Evolutionary conservation across 1,140 invertebrate genomes (phyloP).

Genomic region (Harlomillsia oculata): DNA sequence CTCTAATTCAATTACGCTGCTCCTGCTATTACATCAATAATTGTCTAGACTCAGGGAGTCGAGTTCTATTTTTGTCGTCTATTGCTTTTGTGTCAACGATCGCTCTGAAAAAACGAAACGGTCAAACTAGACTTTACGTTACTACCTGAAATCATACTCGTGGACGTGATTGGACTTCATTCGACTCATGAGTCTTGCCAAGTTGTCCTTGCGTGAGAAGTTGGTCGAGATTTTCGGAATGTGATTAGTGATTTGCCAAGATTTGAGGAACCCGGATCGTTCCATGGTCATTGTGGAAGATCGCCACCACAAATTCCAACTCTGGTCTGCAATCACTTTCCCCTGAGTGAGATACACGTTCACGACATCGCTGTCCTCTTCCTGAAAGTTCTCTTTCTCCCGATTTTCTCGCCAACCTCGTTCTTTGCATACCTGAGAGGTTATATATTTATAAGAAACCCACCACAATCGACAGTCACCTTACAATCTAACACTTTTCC

Average conservation of each 20-base stretch:
- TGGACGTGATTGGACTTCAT: conserved; percentile 70
- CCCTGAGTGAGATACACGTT: too few relatives aligned
- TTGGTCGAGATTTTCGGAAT: conserved; percentile 64
- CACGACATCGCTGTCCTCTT: neutral
- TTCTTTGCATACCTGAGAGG: conserved; percentile 67
- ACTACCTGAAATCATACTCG: conserved; percentile 71
- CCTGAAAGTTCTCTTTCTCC: conserved; percentile 35
- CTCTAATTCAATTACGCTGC: too few relatives aligned
- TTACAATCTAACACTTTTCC: too few relatives aligned
- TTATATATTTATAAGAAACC: too few relatives aligned
- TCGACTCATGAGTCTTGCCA: conserved; percentile 63
- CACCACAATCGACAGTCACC: too few relatives aligned
- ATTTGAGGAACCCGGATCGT: conserved; percentile 6
- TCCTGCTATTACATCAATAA: too few relatives aligned
- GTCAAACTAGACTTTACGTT: neutral
- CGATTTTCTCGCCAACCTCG: conserved; percentile 69
- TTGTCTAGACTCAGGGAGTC: too few relatives aligned
- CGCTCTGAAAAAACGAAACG: neutral
- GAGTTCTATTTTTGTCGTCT: neutral
- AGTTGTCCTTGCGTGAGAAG: conserved; percentile 69
- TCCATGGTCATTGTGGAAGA: conserved; percentile 7
- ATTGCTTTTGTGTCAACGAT: neutral
- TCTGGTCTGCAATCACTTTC: neutral
- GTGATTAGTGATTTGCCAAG: conserved; percentile 63
- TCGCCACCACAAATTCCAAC: conserved; percentile 35